These are phyloP conservation scores for Leptopilina syphax DNA, from an alignment of 2,888 invertebrate genomes.

Conservation along the genomic window DNA sequence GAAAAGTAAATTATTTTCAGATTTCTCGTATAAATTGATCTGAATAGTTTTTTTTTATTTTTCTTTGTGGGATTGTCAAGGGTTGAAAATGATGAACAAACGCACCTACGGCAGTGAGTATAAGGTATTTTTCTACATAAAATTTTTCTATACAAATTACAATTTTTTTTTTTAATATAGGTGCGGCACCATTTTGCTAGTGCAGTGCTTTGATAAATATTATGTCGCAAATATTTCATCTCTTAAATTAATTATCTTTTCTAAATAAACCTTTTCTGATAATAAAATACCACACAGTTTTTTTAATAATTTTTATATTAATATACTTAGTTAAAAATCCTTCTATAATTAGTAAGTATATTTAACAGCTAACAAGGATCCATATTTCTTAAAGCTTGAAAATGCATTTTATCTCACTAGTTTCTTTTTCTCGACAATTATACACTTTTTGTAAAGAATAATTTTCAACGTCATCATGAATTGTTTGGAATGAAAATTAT, in stretches of 20 bases:
- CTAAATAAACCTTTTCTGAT: conserved; percentile 23
- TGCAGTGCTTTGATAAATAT: conserved; percentile 35
- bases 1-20: conserved; percentile 2
- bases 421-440: not conserved
- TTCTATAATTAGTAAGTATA: conserved; percentile 16
- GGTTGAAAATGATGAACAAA: conserved; percentile 9
- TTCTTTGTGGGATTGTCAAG: conserved; percentile 22
- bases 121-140: conserved; percentile 16
- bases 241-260: conserved; percentile 20
- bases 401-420: not conserved
- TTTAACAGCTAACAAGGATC: conserved; percentile 30
- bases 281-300: conserved; percentile 35
- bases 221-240: conserved; percentile 17
- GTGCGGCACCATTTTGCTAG: conserved; percentile 6
- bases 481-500: not conserved
- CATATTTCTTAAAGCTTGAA: conserved; percentile 23
- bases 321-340: conserved; percentile 2
- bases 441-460: conserved; percentile 11
- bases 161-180: conserved; percentile 6
- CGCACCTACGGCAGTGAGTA: conserved; percentile 23
- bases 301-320: conserved; percentile 15
- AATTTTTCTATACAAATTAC: conserved; percentile 26
- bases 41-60: not conserved
- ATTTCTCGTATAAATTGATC: not conserved
- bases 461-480: not conserved